Conservation (phyloP, 2,888 invertebrate genomes). For the Slavum lentiscoides region DNA sequence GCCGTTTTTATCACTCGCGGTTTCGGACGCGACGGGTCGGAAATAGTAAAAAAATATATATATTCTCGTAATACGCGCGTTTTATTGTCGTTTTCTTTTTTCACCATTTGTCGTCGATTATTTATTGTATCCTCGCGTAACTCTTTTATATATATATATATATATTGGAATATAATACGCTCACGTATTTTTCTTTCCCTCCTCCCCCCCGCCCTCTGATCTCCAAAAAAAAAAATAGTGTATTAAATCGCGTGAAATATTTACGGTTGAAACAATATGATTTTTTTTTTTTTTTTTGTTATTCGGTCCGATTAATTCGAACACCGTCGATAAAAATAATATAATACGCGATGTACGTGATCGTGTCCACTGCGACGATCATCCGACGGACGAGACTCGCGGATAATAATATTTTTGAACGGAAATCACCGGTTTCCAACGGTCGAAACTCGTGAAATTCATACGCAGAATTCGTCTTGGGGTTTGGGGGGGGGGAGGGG, state of each 20-base stretch:
- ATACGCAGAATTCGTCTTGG: too few relatives aligned
- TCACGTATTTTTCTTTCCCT: neutral
- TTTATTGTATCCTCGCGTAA: too few relatives aligned
- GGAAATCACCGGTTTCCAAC: too few relatives aligned
- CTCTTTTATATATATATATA: too few relatives aligned
- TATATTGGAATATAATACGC: too few relatives aligned
- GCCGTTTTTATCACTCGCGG: constrained; percentile 10
- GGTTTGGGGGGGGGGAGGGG: too few relatives aligned
- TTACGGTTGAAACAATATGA: constrained; percentile 5
- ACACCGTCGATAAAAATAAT: too few relatives aligned
- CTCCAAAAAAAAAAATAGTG: neutral
- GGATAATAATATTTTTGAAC: too few relatives aligned
- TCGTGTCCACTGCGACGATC: too few relatives aligned
- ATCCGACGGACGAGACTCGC: too few relatives aligned
- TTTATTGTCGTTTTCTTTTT: neutral
- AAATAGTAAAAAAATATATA: neutral
- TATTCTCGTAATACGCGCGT: neutral
- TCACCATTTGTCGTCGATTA: neutral
- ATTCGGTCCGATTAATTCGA: constrained; percentile 21
- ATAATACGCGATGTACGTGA: too few relatives aligned
- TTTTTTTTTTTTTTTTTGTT: neutral
- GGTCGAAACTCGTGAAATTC: too few relatives aligned
- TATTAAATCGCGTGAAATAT: constrained; percentile 4
- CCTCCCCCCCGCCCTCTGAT: neutral
- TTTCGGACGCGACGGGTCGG: constrained; percentile 13